Percentiles rank a stretch among this genome's conserved stretches.
phyloP scores from a whole-genome alignment of 2,888 invertebrate genomes.

The Thera britannica region DNA sequence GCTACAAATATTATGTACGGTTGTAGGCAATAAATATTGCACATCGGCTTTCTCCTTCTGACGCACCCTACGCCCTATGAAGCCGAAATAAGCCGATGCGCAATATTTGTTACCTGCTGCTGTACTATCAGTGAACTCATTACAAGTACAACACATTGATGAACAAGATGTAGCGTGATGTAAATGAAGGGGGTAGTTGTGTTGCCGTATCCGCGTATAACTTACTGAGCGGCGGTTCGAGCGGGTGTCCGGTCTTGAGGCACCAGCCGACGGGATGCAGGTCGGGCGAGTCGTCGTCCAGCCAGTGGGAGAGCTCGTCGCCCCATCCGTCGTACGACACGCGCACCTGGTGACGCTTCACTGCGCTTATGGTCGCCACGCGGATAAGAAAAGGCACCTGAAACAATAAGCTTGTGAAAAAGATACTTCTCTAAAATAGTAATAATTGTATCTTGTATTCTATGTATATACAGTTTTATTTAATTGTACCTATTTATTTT shows the following conservation, averaged over 20 bases:
- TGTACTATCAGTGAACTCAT: too few relatives aligned
- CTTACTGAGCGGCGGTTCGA: conserved; percentile 93
- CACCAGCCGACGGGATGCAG: conserved; percentile 97
- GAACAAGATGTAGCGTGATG: too few relatives aligned
- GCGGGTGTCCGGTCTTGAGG: conserved; percentile 92
- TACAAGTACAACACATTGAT: background rate
- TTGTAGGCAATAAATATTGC: too few relatives aligned
- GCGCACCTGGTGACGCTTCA: conserved; percentile 89
- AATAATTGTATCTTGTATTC: too few relatives aligned
- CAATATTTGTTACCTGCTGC: too few relatives aligned
- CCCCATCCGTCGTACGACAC: conserved; percentile 97
- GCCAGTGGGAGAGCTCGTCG: conserved; percentile 92
- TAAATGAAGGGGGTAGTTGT: too few relatives aligned
- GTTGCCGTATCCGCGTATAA: background rate
- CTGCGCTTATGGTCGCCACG: conserved; percentile 92
- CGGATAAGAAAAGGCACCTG: conserved; percentile 91
- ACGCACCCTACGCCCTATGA: too few relatives aligned
- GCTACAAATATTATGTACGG: conserved; percentile 3
- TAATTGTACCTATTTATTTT: too few relatives aligned
- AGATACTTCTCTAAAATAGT: too few relatives aligned
- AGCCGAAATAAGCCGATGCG: too few relatives aligned
- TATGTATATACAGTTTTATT: too few relatives aligned
- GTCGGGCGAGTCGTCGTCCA: conserved; percentile 95
- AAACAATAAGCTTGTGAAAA: background rate
- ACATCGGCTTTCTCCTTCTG: too few relatives aligned